phyloP scores from a whole-genome alignment of 2,888 invertebrate species.

The Nymphalis c-album region DNA sequence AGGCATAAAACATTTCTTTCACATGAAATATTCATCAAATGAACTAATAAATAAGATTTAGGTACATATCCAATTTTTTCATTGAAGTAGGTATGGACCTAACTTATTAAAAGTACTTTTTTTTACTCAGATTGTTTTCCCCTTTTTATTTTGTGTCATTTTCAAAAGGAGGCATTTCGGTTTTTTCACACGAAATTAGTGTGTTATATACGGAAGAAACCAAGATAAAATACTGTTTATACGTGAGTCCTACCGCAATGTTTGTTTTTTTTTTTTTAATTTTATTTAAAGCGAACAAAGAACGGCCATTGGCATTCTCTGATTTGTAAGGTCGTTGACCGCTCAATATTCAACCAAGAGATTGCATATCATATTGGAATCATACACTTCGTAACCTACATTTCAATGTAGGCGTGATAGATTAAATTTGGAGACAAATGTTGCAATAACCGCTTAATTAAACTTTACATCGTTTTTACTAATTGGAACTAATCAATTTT shows the following conservation, averaged over 20 bases:
- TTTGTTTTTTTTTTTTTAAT: constrained; percentile 25
- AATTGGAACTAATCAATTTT: background rate
- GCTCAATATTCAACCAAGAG: constrained; percentile 46
- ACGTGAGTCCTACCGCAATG: constrained; percentile 37
- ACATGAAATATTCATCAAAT: no score
- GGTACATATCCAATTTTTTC: no score
- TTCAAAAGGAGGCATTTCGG: no score
- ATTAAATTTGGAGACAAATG: constrained; percentile 41
- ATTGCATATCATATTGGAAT: constrained; percentile 47
- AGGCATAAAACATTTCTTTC: no score
- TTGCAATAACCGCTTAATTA: background rate
- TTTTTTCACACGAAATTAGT: no score
- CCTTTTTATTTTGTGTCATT: no score
- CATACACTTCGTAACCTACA: constrained; percentile 49
- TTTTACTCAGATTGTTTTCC: no score
- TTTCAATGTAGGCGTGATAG: constrained; percentile 41
- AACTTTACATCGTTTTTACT: background rate
- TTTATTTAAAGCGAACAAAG: constrained; percentile 28
- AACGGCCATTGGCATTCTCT: constrained; percentile 36
- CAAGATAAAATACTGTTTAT: constrained; percentile 12
- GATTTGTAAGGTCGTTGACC: constrained; percentile 47
- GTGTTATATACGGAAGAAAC: constrained; percentile 8
- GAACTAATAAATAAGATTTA: no score
- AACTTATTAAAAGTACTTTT: no score
- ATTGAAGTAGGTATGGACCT: no score